phyloP scores from a whole-genome alignment of 2,797 vertebrate species.

The Dendrocincla tyrannina region DNA sequence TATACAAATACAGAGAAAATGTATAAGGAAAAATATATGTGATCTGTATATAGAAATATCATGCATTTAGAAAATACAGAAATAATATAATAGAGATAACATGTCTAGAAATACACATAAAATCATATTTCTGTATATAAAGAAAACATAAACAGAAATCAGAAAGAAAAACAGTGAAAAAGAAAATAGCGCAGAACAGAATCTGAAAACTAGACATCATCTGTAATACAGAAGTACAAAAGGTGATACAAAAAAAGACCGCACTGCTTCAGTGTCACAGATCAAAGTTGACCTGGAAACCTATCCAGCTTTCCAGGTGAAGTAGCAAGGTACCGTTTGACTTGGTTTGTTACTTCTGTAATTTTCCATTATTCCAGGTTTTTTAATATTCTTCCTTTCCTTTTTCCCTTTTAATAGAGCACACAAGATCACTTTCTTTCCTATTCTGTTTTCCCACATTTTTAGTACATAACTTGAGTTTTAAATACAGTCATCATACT shows the following conservation, averaged over 20 bases:
- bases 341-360: neutral
- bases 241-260: neutral
- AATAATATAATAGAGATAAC: neutral
- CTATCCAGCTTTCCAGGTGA: neutral
- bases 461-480: neutral
- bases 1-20: neutral
- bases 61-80: neutral
- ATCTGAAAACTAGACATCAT: neutral
- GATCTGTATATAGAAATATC: neutral
- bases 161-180: neutral
- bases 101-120: neutral
- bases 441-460: neutral
- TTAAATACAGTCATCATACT: neutral
- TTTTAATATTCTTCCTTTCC: neutral
- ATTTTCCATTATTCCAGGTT: neutral
- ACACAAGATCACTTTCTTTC: neutral
- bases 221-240: neutral
- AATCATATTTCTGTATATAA: neutral
- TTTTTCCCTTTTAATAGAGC: neutral
- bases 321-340: neutral
- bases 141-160: neutral
- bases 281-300: neutral
- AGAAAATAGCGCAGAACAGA: neutral
- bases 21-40: neutral
- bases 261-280: neutral